Conservation (phyloP, 2,113 vertebrate species). For the Labeo rohita region DNA sequence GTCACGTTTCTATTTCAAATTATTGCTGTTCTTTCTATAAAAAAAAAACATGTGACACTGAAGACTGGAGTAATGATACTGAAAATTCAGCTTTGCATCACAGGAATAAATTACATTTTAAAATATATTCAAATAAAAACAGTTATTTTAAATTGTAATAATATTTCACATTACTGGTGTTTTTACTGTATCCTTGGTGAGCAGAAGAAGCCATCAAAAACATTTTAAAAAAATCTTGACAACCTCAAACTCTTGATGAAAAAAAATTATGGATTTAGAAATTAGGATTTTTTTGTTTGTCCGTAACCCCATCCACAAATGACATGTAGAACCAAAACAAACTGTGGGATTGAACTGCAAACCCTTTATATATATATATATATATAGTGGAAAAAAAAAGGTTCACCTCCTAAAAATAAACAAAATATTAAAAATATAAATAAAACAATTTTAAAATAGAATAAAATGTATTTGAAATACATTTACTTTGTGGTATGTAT, state of each 20-base stretch:
- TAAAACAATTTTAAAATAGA: too few species aligned
- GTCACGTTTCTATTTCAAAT: too few species aligned
- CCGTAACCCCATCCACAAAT: background rate
- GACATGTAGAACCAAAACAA: background rate
- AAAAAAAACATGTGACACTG: background rate
- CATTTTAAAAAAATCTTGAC: background rate
- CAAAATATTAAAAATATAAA: too few species aligned
- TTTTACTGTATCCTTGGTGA: background rate
- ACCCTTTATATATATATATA: too few species aligned
- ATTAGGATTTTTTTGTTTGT: background rate
- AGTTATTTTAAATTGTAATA: background rate
- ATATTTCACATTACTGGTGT: background rate
- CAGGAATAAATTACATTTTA: background rate
- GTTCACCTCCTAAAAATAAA: too few species aligned
- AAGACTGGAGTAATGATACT: background rate
- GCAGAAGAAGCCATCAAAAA: background rate
- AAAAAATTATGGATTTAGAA: too few species aligned
- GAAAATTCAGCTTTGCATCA: background rate
- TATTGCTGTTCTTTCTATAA: too few species aligned
- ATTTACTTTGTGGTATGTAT: too few species aligned
- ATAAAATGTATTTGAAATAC: too few species aligned
- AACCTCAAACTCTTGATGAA: background rate
- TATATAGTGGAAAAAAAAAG: too few species aligned
- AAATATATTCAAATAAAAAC: background rate
- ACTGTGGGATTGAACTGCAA: background rate